Evolutionary conservation across 2,797 vertebrate genomes (phyloP).

Genomic region (Microcaecilia unicolor): DNA sequence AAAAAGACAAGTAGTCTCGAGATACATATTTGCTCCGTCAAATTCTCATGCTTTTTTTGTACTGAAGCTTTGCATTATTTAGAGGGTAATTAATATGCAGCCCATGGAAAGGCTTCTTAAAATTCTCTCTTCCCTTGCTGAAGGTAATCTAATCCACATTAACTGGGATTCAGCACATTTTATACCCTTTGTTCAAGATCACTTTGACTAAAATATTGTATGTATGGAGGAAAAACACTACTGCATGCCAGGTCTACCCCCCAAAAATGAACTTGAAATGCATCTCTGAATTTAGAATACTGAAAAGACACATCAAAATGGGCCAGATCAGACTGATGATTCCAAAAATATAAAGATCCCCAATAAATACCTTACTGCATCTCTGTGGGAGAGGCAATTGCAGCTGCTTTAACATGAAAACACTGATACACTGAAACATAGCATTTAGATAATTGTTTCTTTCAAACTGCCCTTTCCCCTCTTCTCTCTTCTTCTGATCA

Average conservation of each 20-base stretch:
- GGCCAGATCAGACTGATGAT: too few relatives aligned
- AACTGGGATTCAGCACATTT: slow-evolving; percentile 15
- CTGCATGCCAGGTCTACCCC: neutral
- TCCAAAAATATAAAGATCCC: too few relatives aligned
- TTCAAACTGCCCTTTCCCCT: too few relatives aligned
- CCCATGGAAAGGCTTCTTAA: slow-evolving; percentile 22
- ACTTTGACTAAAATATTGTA: slow-evolving; percentile 5
- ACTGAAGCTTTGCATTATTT: slow-evolving; percentile 32
- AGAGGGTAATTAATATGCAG: slow-evolving; percentile 30
- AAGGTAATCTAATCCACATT: slow-evolving; percentile 26
- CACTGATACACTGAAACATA: too few relatives aligned
- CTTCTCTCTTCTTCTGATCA: too few relatives aligned
- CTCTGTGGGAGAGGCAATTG: too few relatives aligned
- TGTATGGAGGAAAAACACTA: slow-evolving; percentile 9
- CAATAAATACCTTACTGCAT: too few relatives aligned
- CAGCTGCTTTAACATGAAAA: too few relatives aligned
- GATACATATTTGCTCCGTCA: slow-evolving; percentile 38
- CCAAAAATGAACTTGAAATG: neutral
- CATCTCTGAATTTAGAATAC: slow-evolving; percentile 1
- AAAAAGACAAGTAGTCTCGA: slow-evolving; percentile 42
- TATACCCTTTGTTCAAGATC: slow-evolving; percentile 14
- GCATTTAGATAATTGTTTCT: too few relatives aligned
- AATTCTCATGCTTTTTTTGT: slow-evolving; percentile 23
- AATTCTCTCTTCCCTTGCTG: neutral
- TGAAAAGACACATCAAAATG: too few relatives aligned